These are phyloP conservation scores for Steinernema feltiae DNA, from an alignment of 1,140 invertebrate genomes.

Conservation along the genomic window DNA sequence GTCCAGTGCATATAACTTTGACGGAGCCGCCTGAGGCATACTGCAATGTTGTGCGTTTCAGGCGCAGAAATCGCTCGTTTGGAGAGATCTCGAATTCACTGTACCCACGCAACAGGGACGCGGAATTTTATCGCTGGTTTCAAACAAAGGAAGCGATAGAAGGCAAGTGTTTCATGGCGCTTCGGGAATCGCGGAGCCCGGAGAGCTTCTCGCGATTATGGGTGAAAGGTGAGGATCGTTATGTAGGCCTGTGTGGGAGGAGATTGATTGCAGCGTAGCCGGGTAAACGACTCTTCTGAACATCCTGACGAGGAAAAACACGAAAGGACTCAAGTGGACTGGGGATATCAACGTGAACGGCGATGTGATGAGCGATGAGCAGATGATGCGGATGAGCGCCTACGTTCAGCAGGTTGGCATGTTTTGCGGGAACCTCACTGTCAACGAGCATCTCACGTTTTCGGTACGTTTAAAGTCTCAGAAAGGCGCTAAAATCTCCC, in stretches of 20 bases:
- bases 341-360: conserved; percentile 64
- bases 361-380: neutral
- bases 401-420: conserved; percentile 64
- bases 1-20: no score
- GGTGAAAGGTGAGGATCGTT: conserved; percentile 61
- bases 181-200: conserved; percentile 76
- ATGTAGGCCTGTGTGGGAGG: neutral
- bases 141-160: neutral
- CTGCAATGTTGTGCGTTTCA: neutral
- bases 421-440: conserved; percentile 62
- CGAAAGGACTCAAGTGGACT: conserved; percentile 66
- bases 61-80: neutral
- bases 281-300: conserved; percentile 91
- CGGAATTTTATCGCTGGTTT: neutral
- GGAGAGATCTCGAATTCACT: neutral
- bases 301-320: conserved; percentile 73
- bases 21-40: no score
- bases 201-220: conserved; percentile 81
- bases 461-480: conserved; percentile 18
- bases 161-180: conserved; percentile 62
- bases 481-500: neutral
- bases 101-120: neutral
- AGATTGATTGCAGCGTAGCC: conserved; percentile 64
- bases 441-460: conserved; percentile 61
- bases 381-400: conserved; percentile 53